phyloP scores from a whole-genome alignment of 2,113 vertebrate species.

The Hystrix brachyura region DNA sequence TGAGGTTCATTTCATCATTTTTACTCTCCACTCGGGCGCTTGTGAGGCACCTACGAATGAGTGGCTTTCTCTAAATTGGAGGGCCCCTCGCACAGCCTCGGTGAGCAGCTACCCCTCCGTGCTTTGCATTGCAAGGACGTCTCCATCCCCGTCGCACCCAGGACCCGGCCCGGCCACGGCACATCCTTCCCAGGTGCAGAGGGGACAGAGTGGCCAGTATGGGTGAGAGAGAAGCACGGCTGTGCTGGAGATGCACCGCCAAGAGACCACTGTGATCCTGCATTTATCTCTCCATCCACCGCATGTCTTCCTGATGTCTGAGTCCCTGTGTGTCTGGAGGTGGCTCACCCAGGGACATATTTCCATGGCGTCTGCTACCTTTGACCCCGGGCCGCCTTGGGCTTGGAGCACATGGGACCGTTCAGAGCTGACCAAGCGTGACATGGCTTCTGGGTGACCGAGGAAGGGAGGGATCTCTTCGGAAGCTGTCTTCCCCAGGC shows the following conservation, averaged over 20 bases:
- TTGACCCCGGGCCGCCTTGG: neutral
- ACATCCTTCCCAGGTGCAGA: neutral
- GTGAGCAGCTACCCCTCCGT: neutral
- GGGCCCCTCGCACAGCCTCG: conserved; percentile 35
- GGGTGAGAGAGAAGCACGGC: too few relatives aligned
- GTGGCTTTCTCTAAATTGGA: conserved; percentile 58
- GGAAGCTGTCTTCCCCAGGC: neutral
- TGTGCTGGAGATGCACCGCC: neutral
- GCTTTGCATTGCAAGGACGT: conserved; percentile 17
- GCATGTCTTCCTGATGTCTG: neutral
- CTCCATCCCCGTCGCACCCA: neutral
- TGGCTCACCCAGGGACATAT: neutral
- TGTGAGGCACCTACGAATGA: conserved; percentile 64
- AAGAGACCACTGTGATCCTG: neutral
- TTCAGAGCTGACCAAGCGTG: neutral
- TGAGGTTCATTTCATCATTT: conserved; percentile 59
- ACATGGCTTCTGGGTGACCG: too few relatives aligned
- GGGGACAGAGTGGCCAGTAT: neutral
- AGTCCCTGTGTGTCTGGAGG: neutral
- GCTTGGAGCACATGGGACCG: rapidly evolving
- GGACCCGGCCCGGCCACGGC: neutral
- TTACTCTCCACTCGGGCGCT: conserved; percentile 41
- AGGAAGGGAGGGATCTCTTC: neutral
- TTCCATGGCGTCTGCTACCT: neutral
- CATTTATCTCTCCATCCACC: neutral